Percentiles rank a stretch among this genome's conserved stretches.
Conservation (phyloP, 1,140 invertebrate species). For the Panagrolaimus sp. region DNA sequence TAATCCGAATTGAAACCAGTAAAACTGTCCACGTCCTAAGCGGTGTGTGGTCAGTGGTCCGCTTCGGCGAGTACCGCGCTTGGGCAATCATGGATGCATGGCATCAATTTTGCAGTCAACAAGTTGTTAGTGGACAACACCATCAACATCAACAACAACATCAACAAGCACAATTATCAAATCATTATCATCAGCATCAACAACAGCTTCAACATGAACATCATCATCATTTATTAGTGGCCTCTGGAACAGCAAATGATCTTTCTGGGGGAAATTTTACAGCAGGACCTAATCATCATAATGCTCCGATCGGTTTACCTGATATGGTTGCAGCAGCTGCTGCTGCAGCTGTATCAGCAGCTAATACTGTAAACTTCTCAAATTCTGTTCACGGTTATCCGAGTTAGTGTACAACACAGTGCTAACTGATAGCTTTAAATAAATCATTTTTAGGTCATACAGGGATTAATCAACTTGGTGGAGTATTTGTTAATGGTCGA, state of each 20-base stretch:
- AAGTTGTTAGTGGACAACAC: slow-evolving; percentile 10
- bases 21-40: slow-evolving; percentile 13
- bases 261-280: too few relatives aligned
- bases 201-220: slow-evolving; percentile 8
- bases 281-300: neutral
- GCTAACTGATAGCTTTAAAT: neutral
- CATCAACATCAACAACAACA: neutral
- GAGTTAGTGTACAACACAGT: neutral
- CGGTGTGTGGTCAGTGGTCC: slow-evolving; percentile 12
- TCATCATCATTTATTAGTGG: neutral
- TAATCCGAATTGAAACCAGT: slow-evolving; percentile 11
- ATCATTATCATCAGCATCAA: neutral
- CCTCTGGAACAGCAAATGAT: neutral
- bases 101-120: slow-evolving; percentile 6
- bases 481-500: too few relatives aligned
- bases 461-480: too few relatives aligned
- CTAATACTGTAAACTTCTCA: slow-evolving; percentile 13
- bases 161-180: neutral
- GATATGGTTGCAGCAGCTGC: slow-evolving; percentile 22
- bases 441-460: slow-evolving; percentile 32
- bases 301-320: neutral
- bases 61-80: slow-evolving; percentile 13
- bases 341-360: slow-evolving; percentile 2
- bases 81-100: slow-evolving; percentile 15
- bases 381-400: neutral